Evolutionary conservation across 2,888 invertebrate genomes (phyloP).

Genomic region (Choreutis nemorana): DNA sequence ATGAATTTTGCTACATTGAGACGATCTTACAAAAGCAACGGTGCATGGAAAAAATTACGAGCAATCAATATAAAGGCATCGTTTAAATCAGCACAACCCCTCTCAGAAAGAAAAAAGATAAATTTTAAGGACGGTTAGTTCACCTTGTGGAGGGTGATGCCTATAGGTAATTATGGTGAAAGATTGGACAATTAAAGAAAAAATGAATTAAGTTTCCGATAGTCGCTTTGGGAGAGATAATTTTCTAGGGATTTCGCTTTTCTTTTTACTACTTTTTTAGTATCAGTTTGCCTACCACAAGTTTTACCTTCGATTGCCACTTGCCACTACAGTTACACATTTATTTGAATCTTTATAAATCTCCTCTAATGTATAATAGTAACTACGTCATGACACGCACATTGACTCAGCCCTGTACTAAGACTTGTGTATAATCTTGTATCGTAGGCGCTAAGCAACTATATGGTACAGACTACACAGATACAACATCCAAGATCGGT

Average conservation of each 20-base stretch:
- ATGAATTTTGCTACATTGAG: background rate
- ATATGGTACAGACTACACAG: too few relatives aligned
- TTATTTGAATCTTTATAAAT: too few relatives aligned
- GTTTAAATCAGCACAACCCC: constrained; percentile 26
- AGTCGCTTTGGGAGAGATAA: constrained; percentile 11
- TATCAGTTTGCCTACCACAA: too few relatives aligned
- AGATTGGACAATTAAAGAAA: constrained; percentile 52
- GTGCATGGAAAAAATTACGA: constrained; percentile 31
- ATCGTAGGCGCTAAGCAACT: too few relatives aligned
- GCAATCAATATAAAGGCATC: constrained; percentile 44
- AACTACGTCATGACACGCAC: too few relatives aligned
- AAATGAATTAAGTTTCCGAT: constrained; percentile 28
- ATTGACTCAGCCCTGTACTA: too few relatives aligned
- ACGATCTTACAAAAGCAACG: constrained; percentile 24
- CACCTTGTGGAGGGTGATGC: constrained; percentile 23
- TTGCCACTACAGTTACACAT: too few relatives aligned
- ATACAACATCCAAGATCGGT: too few relatives aligned
- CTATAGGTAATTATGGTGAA: constrained; percentile 38
- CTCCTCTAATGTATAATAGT: too few relatives aligned
- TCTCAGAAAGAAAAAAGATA: constrained; percentile 41
- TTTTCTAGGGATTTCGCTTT: background rate
- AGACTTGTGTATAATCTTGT: too few relatives aligned
- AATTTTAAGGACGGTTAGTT: constrained; percentile 51
- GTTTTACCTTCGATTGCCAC: too few relatives aligned
- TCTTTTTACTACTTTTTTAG: too few relatives aligned